Evolutionary conservation across 2,888 invertebrate species (phyloP), one percentile per base, ranked within the genome.

Genomic region (Cryptophagus acutangulus): DNA sequence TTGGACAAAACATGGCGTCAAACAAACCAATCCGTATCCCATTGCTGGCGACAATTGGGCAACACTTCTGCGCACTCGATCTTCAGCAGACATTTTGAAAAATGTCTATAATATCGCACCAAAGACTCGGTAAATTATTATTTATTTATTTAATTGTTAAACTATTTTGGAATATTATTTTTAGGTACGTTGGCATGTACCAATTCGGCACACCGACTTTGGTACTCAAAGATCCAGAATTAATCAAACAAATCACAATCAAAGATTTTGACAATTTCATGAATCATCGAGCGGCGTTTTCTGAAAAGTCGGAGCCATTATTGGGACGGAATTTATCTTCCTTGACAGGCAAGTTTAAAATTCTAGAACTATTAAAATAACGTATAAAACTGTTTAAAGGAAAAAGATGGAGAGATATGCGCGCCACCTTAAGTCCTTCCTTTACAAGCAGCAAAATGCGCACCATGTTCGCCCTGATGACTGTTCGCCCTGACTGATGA

Each of bases 201-300:
- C 52, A 55, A 17, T 58, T 61, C 33, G 35, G 20, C 5, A 41
- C 17, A 0, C 78, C 79, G 1, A 45, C 71, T 1, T 53, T 79
- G 10, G 63, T 74, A 25, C 47, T 78, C 0, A 58, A 73, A 43
- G 77, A 79, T 57, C 71, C 75, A 5, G 78, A 79, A 3, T 55
- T 80, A 12, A 72, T 80, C 8, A 78, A 78, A 59, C 67, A 71
- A 26, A 63, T 80, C 9, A 70, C 74, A 40, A 74, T 78, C 16
- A 70, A 76, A 43, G 77, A 79, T 56, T 78, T 77, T 57, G 78
- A 79, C 39, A 67, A 75, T 60, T 79, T 79, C 50, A 67, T 72
- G 10, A 77, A 79, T 39, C 65, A 63, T 38, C 43, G 36, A 17
- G 2, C 33, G 8, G 48, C 59, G 31, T 38, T 59, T 14, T 43